Evolutionary conservation across 2,113 vertebrate species (phyloP), one percentile per base, ranked within the genome.

Genomic region (Tinamus guttatus): DNA sequence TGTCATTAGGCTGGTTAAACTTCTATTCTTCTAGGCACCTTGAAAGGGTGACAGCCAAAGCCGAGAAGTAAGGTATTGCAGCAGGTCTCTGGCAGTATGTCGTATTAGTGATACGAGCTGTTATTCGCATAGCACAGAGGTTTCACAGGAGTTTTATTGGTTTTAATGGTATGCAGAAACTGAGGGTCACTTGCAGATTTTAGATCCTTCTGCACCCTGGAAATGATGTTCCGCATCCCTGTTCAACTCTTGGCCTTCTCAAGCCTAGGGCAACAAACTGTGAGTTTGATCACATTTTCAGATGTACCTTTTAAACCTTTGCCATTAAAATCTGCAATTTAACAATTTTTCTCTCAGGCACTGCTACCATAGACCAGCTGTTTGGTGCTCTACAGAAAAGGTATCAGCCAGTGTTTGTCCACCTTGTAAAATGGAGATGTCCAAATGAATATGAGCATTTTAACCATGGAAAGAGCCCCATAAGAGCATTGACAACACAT

Each of bases 381-480:
- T 25, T 25, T 38, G 30, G 71, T 86, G 85, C 34, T 56, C 43
- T 79, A 49, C 24, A 51, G 71, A 54, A 32, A 68, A 30, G 54
- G 21, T 11, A 25, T 7, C 51, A 14, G 10, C 5, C 43, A 41
- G 60, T n/a, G 14, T 56, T 75, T 32, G 12, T 56, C 40, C 45
- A 45, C 19, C 19, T 79, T 54, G 65, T 43, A 62, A 77, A 68
- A 41, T 32, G 30, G n/a, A n/a, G n/a, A 34, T 32, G 10, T 60
- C 51, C 43, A 38, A 59, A 69, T 13, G 54, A 45, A 30, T 51
- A 34, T 0, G 1, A 87, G 43, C 2, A 0, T 30, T 30, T 47
- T 34, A 51, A 56, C 12, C 47, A 28, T 2, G 6, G 13, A 34
- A 24, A 81, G 36, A 45, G 27, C 43, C 65, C 41, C 76, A 0